Evolutionary conservation across 2,888 invertebrate species (phyloP).

Genomic region (Osedax frankpressi): DNA sequence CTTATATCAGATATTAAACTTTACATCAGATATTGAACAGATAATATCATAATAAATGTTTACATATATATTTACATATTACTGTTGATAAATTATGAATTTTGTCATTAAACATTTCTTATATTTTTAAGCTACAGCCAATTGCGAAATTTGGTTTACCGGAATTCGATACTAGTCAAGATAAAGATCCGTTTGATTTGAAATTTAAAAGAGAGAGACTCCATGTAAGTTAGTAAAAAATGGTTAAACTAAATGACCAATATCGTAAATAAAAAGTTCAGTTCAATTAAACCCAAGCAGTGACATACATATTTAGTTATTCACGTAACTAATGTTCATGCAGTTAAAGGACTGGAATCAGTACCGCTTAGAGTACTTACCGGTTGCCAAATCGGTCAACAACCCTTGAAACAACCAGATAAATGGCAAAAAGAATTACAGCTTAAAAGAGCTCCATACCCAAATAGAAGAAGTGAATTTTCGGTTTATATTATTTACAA

Average conservation of each 20-base stretch:
- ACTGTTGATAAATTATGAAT: too few species aligned
- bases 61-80: too few species aligned
- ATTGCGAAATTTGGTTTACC: conserved; percentile 36
- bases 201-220: conserved; percentile 34
- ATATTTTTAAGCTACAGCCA: conserved; percentile 40
- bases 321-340: background rate
- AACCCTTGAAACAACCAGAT: conserved; percentile 31
- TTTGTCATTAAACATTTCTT: too few species aligned
- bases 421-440: conserved; percentile 34
- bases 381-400: conserved; percentile 36
- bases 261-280: background rate
- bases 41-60: too few species aligned
- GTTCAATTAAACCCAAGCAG: background rate
- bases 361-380: conserved; percentile 27
- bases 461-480: conserved; percentile 33
- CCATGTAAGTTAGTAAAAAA: conserved; percentile 34
- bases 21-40: too few species aligned
- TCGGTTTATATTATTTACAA: conserved; percentile 31
- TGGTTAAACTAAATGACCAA: background rate
- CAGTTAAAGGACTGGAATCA: conserved; percentile 6
- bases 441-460: conserved; percentile 34
- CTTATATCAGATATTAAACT: too few species aligned
- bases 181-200: conserved; percentile 38
- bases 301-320: background rate
- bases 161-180: conserved; percentile 34